phyloP scores from a whole-genome alignment of 2,888 invertebrate genomes.

The Acanthococcus lagerstroemiae region DNA sequence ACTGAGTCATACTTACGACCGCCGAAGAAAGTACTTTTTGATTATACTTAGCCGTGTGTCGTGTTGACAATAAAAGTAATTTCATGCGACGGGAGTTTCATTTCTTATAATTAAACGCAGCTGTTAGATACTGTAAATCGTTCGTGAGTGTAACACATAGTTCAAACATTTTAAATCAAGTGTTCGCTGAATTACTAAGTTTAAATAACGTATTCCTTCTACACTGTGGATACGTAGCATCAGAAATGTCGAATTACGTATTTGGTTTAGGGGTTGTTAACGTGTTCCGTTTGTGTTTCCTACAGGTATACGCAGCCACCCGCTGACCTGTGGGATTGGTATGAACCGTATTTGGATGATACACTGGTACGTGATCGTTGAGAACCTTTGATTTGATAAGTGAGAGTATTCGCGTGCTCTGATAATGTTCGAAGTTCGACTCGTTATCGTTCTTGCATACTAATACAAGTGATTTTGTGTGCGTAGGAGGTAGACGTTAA shows the following conservation, averaged over 20 bases:
- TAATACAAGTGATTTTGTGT: constrained; percentile 21
- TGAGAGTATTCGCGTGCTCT: neutral
- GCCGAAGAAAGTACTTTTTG: neutral
- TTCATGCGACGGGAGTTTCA: neutral
- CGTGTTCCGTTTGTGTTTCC: too few relatives aligned
- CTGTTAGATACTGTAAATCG: neutral
- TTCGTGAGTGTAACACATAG: neutral
- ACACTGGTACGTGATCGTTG: constrained; percentile 63
- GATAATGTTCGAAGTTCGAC: neutral
- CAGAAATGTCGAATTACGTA: neutral
- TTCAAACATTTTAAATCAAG: neutral
- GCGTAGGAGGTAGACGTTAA: constrained; percentile 87
- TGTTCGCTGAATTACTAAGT: neutral
- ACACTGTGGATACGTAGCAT: neutral
- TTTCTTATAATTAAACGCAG: neutral
- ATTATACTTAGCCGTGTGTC: neutral
- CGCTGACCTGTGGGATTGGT: constrained; percentile 92
- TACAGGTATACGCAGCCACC: constrained; percentile 92
- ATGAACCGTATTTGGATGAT: constrained; percentile 88
- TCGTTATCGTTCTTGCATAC: neutral
- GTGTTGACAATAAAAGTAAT: neutral
- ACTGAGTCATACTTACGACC: neutral
- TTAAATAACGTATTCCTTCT: neutral
- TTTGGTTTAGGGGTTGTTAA: neutral
- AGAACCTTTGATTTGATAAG: constrained; percentile 34